Evolutionary conservation across 2,888 invertebrate species (phyloP).

Genomic region (Drosophila imparisetae): DNA sequence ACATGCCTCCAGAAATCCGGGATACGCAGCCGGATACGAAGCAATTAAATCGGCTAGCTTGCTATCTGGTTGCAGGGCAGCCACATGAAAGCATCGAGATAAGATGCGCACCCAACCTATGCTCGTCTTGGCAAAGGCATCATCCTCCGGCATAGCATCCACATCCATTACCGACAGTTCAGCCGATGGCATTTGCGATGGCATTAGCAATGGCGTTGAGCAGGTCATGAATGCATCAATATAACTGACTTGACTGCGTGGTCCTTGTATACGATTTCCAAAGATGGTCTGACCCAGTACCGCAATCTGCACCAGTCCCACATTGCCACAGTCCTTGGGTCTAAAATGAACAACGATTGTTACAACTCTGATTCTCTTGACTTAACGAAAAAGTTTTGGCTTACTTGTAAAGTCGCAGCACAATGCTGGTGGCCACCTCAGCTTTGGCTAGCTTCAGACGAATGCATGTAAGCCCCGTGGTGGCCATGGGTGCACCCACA

Average conservation of each 20-base stretch:
- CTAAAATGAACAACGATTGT: constrained; percentile 83
- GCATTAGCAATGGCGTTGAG: constrained; percentile 25
- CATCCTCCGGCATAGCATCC: constrained; percentile 79
- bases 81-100: constrained; percentile 90
- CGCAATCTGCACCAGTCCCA: constrained; percentile 94
- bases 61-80: constrained; percentile 81
- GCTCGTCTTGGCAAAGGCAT: constrained; percentile 86
- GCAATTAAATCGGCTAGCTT: constrained; percentile 85
- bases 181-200: constrained; percentile 28
- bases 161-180: constrained; percentile 44
- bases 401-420: constrained; percentile 86
- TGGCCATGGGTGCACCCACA: constrained; percentile 93
- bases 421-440: constrained; percentile 93
- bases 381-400: neutral
- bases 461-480: constrained; percentile 94
- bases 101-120: constrained; percentile 94
- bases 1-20: constrained; percentile 89
- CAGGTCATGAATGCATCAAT: constrained; percentile 56
- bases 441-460: constrained; percentile 92
- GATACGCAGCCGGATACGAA: constrained; percentile 87
- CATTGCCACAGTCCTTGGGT: constrained; percentile 94
- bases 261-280: constrained; percentile 83
- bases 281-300: constrained; percentile 94
- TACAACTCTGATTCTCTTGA: neutral
- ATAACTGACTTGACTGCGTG: constrained; percentile 54